Evolutionary conservation across 2,797 vertebrate genomes (phyloP).

Genomic region (Poecilia wingei): DNA sequence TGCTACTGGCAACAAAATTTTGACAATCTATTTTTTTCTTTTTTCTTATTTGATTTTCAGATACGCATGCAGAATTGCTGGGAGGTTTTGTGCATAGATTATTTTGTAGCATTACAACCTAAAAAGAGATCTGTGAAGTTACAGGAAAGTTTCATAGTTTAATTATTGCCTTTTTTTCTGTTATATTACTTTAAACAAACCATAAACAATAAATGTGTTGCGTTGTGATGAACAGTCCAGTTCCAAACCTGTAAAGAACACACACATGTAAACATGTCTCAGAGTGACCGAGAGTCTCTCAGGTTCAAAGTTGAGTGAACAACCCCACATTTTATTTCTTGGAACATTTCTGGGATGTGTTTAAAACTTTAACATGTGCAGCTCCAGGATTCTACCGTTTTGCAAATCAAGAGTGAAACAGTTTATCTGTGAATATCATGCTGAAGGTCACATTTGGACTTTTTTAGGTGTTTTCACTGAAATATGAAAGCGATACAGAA

Average conservation of each 20-base stretch:
- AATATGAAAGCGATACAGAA: background rate
- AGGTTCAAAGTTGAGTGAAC: background rate
- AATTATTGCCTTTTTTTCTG: background rate
- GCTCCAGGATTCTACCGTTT: background rate
- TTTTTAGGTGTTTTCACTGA: background rate
- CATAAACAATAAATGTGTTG: background rate
- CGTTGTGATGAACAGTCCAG: background rate
- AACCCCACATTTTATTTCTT: background rate
- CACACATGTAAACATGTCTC: background rate
- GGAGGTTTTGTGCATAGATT: background rate
- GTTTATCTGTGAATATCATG: background rate
- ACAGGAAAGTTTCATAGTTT: background rate
- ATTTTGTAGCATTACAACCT: background rate
- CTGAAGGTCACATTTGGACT: background rate
- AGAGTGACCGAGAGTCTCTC: background rate
- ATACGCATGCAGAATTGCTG: background rate
- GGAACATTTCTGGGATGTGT: background rate
- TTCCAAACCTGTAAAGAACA: background rate
- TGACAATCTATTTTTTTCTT: background rate
- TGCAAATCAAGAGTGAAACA: background rate
- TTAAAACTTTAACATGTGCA: background rate
- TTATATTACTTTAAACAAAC: background rate
- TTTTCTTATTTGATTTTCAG: background rate
- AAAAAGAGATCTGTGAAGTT: background rate
- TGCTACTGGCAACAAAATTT: background rate